Evolutionary conservation across 2,797 vertebrate genomes (phyloP).

Genomic region (Danio jaintianensis): DNA sequence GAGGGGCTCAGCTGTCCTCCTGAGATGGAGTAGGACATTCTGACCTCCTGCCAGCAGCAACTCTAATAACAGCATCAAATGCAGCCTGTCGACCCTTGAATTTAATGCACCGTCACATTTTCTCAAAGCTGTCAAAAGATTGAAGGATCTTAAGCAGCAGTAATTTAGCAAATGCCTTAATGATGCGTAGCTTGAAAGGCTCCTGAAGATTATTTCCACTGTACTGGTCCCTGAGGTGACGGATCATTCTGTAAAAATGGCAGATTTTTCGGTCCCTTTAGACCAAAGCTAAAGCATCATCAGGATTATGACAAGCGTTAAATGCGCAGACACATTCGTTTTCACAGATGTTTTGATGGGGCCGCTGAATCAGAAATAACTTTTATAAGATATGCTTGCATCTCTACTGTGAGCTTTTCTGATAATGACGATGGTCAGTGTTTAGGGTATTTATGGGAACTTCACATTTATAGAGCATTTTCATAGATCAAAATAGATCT

Average conservation of each 20-base stretch:
- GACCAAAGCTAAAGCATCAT: not conserved
- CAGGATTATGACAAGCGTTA: not conserved
- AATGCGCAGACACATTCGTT: not conserved
- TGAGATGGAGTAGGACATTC: slow-evolving; percentile 13
- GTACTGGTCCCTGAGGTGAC: not conserved
- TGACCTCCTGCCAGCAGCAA: slow-evolving; percentile 32
- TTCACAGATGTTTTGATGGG: slow-evolving; percentile 12
- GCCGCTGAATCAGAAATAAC: not conserved
- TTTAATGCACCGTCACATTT: slow-evolving; percentile 34
- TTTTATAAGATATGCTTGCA: not conserved
- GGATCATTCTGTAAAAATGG: slow-evolving; percentile 9
- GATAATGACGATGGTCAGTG: not conserved
- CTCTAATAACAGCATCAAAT: not conserved
- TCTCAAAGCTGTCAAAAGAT: slow-evolving; percentile 22
- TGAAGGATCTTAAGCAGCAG: slow-evolving; percentile 14
- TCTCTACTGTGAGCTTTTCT: not conserved
- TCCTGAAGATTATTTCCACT: slow-evolving; percentile 45
- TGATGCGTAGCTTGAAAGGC: slow-evolving; percentile 14
- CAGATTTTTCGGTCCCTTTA: slow-evolving; percentile 6
- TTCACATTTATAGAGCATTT: not conserved
- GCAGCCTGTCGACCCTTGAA: slow-evolving; percentile 5
- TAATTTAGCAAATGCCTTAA: slow-evolving; percentile 28
- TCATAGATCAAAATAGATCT: not conserved
- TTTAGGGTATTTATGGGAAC: slow-evolving; percentile 36
- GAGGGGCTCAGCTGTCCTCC: slow-evolving; percentile 13